Base-by-base conservation (phyloP, 2,888 invertebrate species). In the Sicus ferrugineus region DNA sequence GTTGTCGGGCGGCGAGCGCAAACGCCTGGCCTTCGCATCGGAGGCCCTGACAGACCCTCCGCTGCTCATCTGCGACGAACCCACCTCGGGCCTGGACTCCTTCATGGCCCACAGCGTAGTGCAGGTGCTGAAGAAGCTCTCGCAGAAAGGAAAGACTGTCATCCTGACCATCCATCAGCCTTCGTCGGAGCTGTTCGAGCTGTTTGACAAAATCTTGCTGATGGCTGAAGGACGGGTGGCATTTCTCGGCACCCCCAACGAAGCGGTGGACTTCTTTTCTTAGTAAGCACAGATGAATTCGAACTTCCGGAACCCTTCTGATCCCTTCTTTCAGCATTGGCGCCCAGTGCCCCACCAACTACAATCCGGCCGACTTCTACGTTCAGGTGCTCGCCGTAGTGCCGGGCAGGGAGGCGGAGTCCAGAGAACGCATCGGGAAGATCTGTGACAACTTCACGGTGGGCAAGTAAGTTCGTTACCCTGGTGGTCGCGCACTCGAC, bases 21-120 rank as follows among this genome's bases (percentile, higher is more conserved):
- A 97, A 84, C 88, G 98, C 69, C 87, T 98, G 14, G 94, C 97
- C 0, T 97, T 99, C 83, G 98, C 98, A 21, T 94, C 96, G n/a
- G 98, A 98, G 87, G 92, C 97, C 2, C 87, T 98, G 56, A 98
- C 97, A 0, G 95, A 98, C 86, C 98, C 98, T 0, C 92, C 95
- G 0, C 87, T 98, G 54, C 90, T 98, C 89, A 96, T 98, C 83
- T 97, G 97, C 83, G 98, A 98, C 80, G 98, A 98, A 80, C 98
- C 98, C 0, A 98, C 98, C 0, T 97, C 97, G 0, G 97, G 98
- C 1, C 87, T 98, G 69, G 98, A 98, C 85, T 96, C 97, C 0
- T 97, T 94, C 80, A 98, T 97, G 96, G 98, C 98, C 0, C 92
- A 94, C 81, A 96, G 93, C 84, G 95, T 98, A 2, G 91, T 96